A percentile compares a stretch with the other conserved stretches of the same genome.
phyloP scores from a whole-genome alignment of 2,797 vertebrate genomes.

The Discoglossus pictus region DNA sequence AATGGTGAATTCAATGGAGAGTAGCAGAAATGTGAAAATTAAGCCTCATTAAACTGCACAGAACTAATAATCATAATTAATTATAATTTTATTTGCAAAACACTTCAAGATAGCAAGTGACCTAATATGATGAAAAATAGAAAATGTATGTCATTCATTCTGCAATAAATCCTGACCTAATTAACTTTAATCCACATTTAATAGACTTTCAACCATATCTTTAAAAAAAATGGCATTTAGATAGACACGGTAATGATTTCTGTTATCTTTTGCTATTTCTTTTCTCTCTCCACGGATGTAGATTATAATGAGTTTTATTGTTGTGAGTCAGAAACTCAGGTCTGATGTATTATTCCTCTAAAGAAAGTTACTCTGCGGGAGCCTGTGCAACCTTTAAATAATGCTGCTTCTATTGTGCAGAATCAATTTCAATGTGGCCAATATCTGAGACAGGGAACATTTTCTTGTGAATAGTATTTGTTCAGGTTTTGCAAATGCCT shows the following conservation, averaged over 20 bases:
- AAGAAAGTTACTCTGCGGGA: conserved; percentile 55
- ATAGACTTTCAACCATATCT: conserved; percentile 43
- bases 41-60: conserved; percentile 6
- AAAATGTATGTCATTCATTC: conserved; percentile 2
- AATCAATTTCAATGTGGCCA: conserved; percentile 52
- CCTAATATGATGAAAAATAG: conserved; percentile 24
- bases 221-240: conserved; percentile 37
- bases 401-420: conserved; percentile 48
- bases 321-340: conserved; percentile 57
- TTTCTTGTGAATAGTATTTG: conserved; percentile 50
- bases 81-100: conserved; percentile 25
- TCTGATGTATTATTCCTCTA: conserved; percentile 53
- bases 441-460: conserved; percentile 33
- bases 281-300: conserved; percentile 48
- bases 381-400: conserved; percentile 11
- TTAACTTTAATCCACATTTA: conserved; percentile 47
- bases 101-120: conserved; percentile 1
- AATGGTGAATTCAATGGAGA: not conserved
- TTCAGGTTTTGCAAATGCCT: conserved; percentile 32
- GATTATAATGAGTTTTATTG: conserved; percentile 52
- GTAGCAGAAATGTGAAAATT: not conserved
- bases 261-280: conserved; percentile 52
- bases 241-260: conserved; percentile 55
- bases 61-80: conserved; percentile 29
- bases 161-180: conserved; percentile 39